These are phyloP conservation scores for Camponotus fellah DNA, from an alignment of 2,888 invertebrate species.

Conservation along the genomic window DNA sequence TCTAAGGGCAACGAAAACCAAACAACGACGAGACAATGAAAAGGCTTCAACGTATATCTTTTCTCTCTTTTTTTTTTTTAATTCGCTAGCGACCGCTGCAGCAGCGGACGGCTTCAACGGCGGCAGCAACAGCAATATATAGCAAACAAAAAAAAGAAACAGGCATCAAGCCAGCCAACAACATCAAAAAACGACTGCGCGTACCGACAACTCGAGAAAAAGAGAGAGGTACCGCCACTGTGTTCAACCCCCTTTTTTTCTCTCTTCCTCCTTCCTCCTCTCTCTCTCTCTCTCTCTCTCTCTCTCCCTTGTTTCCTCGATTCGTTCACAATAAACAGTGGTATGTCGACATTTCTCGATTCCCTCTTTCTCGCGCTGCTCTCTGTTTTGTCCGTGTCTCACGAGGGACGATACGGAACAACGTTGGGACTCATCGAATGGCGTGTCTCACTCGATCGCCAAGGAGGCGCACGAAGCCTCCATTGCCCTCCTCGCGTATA, in stretches of 20 bases:
- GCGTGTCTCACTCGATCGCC: slow-evolving; percentile 67
- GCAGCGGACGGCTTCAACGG: slow-evolving; percentile 71
- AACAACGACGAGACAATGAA: slow-evolving; percentile 63
- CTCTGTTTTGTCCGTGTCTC: slow-evolving; percentile 11
- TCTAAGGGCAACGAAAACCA: slow-evolving; percentile 58
- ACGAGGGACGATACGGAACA: slow-evolving; percentile 8
- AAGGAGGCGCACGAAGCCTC: slow-evolving; percentile 63
- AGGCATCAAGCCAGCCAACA: slow-evolving; percentile 80
- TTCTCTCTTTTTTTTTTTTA: slow-evolving; percentile 43
- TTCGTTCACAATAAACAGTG: slow-evolving; percentile 52
- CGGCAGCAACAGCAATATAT: slow-evolving; percentile 75
- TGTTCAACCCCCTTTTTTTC: slow-evolving; percentile 56
- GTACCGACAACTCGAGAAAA: slow-evolving; percentile 68
- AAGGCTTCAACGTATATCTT: slow-evolving; percentile 54
- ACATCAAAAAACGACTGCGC: slow-evolving; percentile 73
- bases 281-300: background rate
- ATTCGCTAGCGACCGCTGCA: slow-evolving; percentile 72
- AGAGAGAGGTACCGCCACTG: slow-evolving; percentile 59
- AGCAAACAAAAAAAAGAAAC: slow-evolving; percentile 73
- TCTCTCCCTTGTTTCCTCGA: slow-evolving; percentile 53
- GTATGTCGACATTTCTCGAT: slow-evolving; percentile 68
- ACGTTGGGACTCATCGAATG: slow-evolving; percentile 27
- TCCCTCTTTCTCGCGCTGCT: slow-evolving; percentile 40
- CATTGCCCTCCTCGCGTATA: slow-evolving; percentile 64
- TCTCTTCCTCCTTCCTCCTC: slow-evolving; percentile 34